Evolutionary conservation across 2,113 vertebrate genomes (phyloP).

Genomic region (Prietella phreatophila): DNA sequence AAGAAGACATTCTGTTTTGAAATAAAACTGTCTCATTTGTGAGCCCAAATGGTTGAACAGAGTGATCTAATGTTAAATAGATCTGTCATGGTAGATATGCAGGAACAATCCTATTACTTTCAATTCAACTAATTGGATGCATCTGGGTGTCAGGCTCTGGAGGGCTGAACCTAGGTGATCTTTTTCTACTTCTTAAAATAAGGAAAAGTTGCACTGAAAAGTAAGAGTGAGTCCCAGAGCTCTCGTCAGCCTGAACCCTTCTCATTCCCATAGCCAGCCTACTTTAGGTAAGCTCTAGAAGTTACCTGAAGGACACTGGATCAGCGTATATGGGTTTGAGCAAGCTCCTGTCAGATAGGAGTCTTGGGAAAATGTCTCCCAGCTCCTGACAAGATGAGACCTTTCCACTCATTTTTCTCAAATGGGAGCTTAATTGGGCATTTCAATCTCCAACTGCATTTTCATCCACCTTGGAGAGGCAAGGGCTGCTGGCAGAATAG

Average conservation of each 20-base stretch:
- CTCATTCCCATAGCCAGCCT: constrained; percentile 38
- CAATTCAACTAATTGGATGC: constrained; percentile 19
- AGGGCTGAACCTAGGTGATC: constrained; percentile 23
- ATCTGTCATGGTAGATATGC: neutral
- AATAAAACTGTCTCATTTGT: neutral
- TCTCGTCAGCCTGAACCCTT: constrained; percentile 19
- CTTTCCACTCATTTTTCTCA: constrained; percentile 48
- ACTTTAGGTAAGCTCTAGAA: constrained; percentile 54
- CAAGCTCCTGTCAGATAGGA: constrained; percentile 40
- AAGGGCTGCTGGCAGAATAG: constrained; percentile 41
- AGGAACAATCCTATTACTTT: neutral
- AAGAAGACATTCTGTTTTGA: constrained; percentile 8
- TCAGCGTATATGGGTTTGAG: constrained; percentile 39
- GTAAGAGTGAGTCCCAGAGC: constrained; percentile 37
- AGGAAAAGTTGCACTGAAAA: constrained; percentile 32
- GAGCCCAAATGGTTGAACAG: neutral
- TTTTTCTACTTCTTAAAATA: constrained; percentile 31
- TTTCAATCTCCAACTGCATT: constrained; percentile 39
- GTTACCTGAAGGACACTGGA: constrained; percentile 60
- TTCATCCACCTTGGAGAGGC: constrained; percentile 25
- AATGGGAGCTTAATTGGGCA: constrained; percentile 49
- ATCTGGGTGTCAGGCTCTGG: constrained; percentile 5
- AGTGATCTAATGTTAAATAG: neutral
- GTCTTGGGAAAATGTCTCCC: constrained; percentile 46
- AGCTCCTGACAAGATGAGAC: constrained; percentile 40